These are phyloP conservation scores for Cotesia congregata DNA, from an alignment of 2,888 invertebrate genomes.

Conservation along the genomic window DNA sequence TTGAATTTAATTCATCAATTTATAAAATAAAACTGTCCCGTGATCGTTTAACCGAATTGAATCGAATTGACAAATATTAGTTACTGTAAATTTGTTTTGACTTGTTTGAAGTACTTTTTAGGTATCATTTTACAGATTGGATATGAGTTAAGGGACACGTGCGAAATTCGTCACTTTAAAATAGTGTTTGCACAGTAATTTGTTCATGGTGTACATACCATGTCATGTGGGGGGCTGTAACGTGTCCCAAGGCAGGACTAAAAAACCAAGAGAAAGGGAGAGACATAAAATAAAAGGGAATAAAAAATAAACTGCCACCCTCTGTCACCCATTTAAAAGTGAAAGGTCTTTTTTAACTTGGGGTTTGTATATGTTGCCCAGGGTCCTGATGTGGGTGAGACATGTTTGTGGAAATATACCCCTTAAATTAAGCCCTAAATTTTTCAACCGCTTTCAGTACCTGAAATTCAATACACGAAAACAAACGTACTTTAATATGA, in stretches of 20 bases:
- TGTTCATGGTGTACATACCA: constrained; percentile 28
- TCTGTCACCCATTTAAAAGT: constrained; percentile 53
- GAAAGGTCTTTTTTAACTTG: constrained; percentile 36
- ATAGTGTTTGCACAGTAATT: constrained; percentile 45
- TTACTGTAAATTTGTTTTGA: constrained; percentile 15
- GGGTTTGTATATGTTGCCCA: constrained; percentile 1
- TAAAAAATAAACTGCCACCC: constrained; percentile 42
- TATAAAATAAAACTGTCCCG: neutral
- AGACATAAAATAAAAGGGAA: neutral
- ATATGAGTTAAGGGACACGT: constrained; percentile 17
- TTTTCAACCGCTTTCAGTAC: constrained; percentile 15
- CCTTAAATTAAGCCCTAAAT: constrained; percentile 30
- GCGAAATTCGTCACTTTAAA: constrained; percentile 48
- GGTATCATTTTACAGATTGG: constrained; percentile 36
- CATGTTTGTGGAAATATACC: constrained; percentile 32
- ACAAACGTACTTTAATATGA: constrained; percentile 10
- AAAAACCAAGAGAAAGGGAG: neutral
- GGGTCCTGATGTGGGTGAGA: constrained; percentile 33
- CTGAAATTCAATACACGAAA: constrained; percentile 32
- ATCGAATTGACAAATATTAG: neutral
- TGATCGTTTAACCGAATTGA: too few relatives aligned
- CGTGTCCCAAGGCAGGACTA: constrained; percentile 17
- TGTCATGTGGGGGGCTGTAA: constrained; percentile 10
- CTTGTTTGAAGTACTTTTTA: constrained; percentile 17
- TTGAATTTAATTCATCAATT: neutral